Conservation (phyloP, 2,797 vertebrate genomes). For the Thamnophis elegans region DNA sequence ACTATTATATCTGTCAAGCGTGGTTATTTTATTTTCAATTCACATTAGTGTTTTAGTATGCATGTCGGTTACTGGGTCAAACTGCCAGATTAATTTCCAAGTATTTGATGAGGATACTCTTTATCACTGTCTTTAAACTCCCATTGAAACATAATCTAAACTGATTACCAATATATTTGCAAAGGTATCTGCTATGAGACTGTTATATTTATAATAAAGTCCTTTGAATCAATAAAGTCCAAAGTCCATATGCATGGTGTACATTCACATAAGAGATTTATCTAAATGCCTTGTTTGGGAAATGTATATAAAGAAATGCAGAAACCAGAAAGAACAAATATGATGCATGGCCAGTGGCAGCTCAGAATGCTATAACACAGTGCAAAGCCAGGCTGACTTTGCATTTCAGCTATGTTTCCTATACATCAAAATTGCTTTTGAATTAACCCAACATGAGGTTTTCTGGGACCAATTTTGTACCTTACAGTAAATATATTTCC, state of each 20-base stretch:
- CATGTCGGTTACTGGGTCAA: conserved; percentile 75
- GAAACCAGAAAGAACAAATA: background rate
- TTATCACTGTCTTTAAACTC: conserved; percentile 57
- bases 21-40: conserved; percentile 84
- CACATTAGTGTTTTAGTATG: conserved; percentile 77
- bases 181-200: conserved; percentile 31
- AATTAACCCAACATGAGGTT: background rate
- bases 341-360: background rate
- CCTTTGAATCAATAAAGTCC: background rate
- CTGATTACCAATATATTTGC: conserved; percentile 55
- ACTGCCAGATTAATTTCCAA: conserved; percentile 76
- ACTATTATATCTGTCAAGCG: conserved; percentile 85
- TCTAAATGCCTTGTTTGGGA: conserved; percentile 14
- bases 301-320: background rate
- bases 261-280: background rate
- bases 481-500: conserved; percentile 19
- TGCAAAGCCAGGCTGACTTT: background rate
- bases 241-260: conserved; percentile 14
- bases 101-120: conserved; percentile 59
- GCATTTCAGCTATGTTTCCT: background rate
- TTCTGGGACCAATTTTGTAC: background rate
- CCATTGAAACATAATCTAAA: conserved; percentile 61
- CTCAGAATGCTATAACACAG: background rate
- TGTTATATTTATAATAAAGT: conserved; percentile 34
- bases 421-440: background rate